Base-by-base conservation (phyloP, 2,797 vertebrate genomes). In the Taenioides sp. region DNA sequence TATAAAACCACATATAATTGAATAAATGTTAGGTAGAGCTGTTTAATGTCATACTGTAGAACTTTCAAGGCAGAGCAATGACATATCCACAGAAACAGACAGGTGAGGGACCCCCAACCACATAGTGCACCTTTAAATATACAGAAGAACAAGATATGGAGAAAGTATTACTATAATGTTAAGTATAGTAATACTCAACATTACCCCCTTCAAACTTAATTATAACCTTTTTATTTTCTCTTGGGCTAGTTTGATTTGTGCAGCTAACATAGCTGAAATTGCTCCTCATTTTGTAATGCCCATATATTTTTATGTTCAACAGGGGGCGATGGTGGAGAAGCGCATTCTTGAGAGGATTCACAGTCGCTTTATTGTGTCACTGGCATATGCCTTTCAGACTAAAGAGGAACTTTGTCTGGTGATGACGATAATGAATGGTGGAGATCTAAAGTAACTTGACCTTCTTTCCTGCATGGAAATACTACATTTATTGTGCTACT, bases 371-470 rank as follows among this genome's bases (percentile, higher is more conserved):
- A 93, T 97, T 79, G 96, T 97, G 75, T 95, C 93, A 0, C 72
- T 96, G 84, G 95, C 96, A 22, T 98, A 96, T 0, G 95, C 96
- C 28, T 98, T 93, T 77, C 93, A 97, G 89, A 95, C 86, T 89
- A 97, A 95, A 90, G 91, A 85, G 0, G 94, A 97, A 63, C 94
- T 97, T 80, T 97, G 96, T 92, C 94, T 98, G 87, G 95, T 97
- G 74, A 97, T 96, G 95, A 97, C 93, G 85, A 95, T 97, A 87
- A 97, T 97, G 96, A 97, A 96, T 10, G 95, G 96, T 85, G 96
- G 96, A 57, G 96, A 97, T 90, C 95, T 97, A 85, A 97, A 95
- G 97, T 98, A 94, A 86, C 76, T 91, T 87, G 73, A 61, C 76
- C 66, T 72, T 67, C 55, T 47, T 34, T 61, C 0, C 70, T 40